Percentiles rank a stretch among this genome's conserved stretches.
These are phyloP conservation scores for Saccopteryx leptura DNA, from an alignment of 2,113 vertebrate genomes.

Conservation along the genomic window DNA sequence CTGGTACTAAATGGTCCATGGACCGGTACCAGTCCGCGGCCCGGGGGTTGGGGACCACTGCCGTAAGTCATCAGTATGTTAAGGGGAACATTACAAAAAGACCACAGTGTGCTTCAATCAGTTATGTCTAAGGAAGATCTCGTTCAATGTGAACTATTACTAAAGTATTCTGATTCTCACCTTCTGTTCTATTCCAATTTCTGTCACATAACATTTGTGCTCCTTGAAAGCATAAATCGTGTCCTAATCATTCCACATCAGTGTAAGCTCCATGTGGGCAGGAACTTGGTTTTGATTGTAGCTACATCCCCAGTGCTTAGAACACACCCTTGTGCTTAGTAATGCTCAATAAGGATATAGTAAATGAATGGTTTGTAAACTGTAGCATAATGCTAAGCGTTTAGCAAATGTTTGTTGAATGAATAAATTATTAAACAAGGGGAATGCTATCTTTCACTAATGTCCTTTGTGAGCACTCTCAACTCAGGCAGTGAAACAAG, in stretches of 20 bases:
- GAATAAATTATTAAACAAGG: not conserved
- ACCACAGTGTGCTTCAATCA: not conserved
- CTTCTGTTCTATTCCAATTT: not conserved
- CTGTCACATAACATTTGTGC: not conserved
- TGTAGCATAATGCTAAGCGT: not conserved
- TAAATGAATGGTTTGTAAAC: not conserved
- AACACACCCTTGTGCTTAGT: not conserved
- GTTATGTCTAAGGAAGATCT: not conserved
- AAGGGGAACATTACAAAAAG: not conserved
- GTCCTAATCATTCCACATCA: not conserved
- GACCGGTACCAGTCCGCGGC: too few species aligned
- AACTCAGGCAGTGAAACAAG: not conserved
- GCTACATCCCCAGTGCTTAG: not conserved
- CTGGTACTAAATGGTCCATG: too few species aligned
- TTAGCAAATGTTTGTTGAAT: not conserved
- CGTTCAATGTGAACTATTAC: not conserved
- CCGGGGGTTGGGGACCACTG: too few species aligned
- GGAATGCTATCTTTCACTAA: not conserved
- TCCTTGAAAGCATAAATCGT: not conserved
- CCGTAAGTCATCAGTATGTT: not conserved
- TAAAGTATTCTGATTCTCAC: conserved; percentile 47
- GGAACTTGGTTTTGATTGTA: not conserved
- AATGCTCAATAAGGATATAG: not conserved
- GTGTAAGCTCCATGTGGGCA: not conserved
- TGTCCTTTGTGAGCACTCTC: conserved; percentile 9